These are phyloP conservation scores for Pectinophora gossypiella DNA, from an alignment of 1,140 invertebrate genomes.

Conservation along the genomic window DNA sequence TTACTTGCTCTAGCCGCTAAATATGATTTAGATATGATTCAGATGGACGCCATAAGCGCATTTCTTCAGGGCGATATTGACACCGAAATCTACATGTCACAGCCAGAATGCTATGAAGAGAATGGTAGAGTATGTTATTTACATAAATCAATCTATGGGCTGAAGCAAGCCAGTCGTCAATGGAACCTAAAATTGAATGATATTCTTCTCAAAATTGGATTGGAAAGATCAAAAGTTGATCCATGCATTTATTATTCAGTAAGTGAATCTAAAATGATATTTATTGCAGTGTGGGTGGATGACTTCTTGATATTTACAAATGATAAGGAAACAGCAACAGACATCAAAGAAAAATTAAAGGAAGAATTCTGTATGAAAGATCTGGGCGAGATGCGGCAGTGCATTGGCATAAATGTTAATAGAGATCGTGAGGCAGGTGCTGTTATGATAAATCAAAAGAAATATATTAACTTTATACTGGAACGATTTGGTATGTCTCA, in stretches of 20 bases:
- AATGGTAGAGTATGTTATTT: slow-evolving; percentile 15
- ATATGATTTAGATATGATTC: slow-evolving; percentile 46
- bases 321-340: neutral
- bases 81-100: slow-evolving; percentile 48
- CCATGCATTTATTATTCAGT: slow-evolving; percentile 7
- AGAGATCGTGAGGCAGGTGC: too few relatives aligned
- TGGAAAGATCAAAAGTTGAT: slow-evolving; percentile 5
- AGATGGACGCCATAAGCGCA: slow-evolving; percentile 18
- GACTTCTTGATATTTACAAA: slow-evolving; percentile 6
- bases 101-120: slow-evolving; percentile 30
- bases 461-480: too few relatives aligned
- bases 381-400: slow-evolving; percentile 13
- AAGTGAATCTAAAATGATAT: slow-evolving; percentile 25
- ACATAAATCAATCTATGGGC: slow-evolving; percentile 17
- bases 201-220: slow-evolving; percentile 11
- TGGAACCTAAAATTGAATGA: slow-evolving; percentile 24
- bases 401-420: slow-evolving; percentile 26
- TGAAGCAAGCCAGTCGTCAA: slow-evolving; percentile 15
- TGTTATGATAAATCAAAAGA: too few relatives aligned
- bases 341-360: slow-evolving; percentile 10
- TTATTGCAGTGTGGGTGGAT: slow-evolving; percentile 15
- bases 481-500: too few relatives aligned
- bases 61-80: slow-evolving; percentile 42
- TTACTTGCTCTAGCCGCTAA: slow-evolving; percentile 60
- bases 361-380: slow-evolving; percentile 9